These are phyloP conservation scores for Sturnira hondurensis DNA, from an alignment of 2,113 vertebrate species.

Conservation along the genomic window DNA sequence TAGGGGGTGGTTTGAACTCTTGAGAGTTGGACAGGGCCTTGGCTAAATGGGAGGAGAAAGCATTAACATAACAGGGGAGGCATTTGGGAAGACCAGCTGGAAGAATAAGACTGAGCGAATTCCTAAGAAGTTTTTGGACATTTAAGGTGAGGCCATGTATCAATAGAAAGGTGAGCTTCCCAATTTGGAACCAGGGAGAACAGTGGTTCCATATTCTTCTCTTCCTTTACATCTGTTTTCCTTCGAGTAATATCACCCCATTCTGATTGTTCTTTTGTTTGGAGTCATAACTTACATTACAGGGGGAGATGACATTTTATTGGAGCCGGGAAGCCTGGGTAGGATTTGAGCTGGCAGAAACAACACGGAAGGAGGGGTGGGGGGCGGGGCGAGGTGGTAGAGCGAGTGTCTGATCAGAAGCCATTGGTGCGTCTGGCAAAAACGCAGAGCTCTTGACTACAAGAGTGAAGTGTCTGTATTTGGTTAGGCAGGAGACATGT, in stretches of 20 bases:
- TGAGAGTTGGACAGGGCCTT: not conserved
- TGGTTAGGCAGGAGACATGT: not conserved
- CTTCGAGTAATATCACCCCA: not conserved
- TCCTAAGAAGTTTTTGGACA: not conserved
- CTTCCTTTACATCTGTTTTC: not conserved
- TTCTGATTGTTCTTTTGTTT: not conserved
- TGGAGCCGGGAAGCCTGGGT: not conserved
- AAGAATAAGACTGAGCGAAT: not conserved
- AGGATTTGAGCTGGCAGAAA: not conserved
- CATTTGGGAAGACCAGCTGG: not conserved
- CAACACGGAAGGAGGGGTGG: not conserved
- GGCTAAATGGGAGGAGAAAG: not conserved
- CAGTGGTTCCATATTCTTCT: not conserved
- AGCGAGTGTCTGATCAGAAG: not conserved
- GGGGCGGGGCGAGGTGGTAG: not conserved
- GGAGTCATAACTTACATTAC: not conserved
- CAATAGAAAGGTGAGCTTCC: not conserved
- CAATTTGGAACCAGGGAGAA: not conserved
- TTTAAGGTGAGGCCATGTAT: not conserved
- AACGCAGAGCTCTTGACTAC: not conserved
- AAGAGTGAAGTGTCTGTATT: not conserved
- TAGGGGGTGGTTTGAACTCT: not conserved
- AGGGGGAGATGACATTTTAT: not conserved
- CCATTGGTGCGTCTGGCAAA: not conserved
- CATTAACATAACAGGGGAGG: not conserved